phyloP scores from a whole-genome alignment of 1,140 invertebrate species.

The Belonocnema kinseyi region DNA sequence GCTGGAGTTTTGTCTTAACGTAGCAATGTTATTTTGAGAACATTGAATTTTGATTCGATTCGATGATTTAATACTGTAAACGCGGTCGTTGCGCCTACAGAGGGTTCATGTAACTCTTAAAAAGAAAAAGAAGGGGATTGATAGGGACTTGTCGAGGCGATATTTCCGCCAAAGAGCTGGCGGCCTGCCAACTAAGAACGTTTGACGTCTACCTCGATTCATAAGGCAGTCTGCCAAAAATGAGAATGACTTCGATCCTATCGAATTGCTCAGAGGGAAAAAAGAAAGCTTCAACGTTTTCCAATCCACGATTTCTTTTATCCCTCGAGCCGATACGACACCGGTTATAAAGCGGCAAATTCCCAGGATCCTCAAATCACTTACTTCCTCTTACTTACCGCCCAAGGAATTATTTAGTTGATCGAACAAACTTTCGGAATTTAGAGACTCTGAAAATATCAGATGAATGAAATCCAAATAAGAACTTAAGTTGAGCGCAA shows the following conservation, averaged over 20 bases:
- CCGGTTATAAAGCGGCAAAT: slow-evolving; percentile 11
- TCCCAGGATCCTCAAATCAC: background rate
- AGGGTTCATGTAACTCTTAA: slow-evolving; percentile 50
- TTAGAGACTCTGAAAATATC: too few species aligned
- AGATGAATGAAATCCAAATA: too few species aligned
- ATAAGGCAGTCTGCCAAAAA: slow-evolving; percentile 56
- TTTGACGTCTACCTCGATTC: slow-evolving; percentile 56
- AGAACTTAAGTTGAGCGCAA: too few species aligned
- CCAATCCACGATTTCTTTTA: slow-evolving; percentile 51
- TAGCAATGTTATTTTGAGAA: background rate
- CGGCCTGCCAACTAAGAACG: slow-evolving; percentile 47
- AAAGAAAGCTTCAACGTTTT: slow-evolving; percentile 50
- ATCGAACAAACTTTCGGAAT: too few species aligned
- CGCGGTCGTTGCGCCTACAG: slow-evolving; percentile 46
- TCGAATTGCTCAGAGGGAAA: slow-evolving; percentile 48
- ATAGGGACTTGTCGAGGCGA: slow-evolving; percentile 55
- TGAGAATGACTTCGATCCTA: slow-evolving; percentile 56
- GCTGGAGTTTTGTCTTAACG: too few species aligned
- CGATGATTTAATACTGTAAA: background rate
- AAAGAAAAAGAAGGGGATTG: slow-evolving; percentile 47
- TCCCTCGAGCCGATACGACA: slow-evolving; percentile 38
- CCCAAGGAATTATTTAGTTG: too few species aligned
- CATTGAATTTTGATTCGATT: background rate
- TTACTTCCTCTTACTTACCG: too few species aligned
- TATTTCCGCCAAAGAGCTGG: slow-evolving; percentile 57